phyloP scores from a whole-genome alignment of 2,113 vertebrate species.

The Alouatta palliata region DNA sequence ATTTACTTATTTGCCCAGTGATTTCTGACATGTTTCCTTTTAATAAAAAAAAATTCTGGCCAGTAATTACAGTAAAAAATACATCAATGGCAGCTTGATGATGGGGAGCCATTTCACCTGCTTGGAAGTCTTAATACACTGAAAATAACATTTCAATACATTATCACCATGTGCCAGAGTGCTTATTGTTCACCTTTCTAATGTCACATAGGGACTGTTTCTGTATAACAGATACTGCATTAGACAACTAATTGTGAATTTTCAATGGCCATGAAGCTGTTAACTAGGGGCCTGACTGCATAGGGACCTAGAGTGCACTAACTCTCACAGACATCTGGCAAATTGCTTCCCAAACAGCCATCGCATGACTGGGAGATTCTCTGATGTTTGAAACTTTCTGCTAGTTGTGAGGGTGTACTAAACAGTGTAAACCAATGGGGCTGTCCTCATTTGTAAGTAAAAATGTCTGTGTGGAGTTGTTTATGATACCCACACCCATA shows the following conservation, averaged over 20 bases:
- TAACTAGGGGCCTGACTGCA: constrained; percentile 54
- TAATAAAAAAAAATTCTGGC: not conserved
- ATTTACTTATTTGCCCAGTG: not conserved
- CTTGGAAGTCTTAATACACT: not conserved
- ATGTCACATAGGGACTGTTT: constrained; percentile 40
- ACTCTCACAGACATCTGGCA: constrained; percentile 71
- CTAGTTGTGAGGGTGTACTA: constrained; percentile 32
- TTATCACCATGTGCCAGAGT: not conserved
- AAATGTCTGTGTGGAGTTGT: not conserved
- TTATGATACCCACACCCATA: not conserved
- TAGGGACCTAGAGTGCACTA: constrained; percentile 36
- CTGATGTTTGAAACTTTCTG: constrained; percentile 55
- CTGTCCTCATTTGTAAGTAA: constrained; percentile 43
- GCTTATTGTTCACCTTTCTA: not conserved
- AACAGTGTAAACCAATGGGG: constrained; percentile 24
- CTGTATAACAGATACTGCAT: constrained; percentile 43
- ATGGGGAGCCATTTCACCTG: not conserved
- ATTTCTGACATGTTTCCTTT: constrained; percentile 37
- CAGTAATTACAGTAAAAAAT: constrained; percentile 11
- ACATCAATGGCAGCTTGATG: not conserved
- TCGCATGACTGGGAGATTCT: constrained; percentile 48
- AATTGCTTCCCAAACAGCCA: constrained; percentile 59
- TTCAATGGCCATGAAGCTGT: constrained; percentile 50
- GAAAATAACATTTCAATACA: constrained; percentile 30
- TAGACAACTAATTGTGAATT: constrained; percentile 45